A percentile compares a stretch with the other conserved stretches of the same genome.
These are phyloP conservation scores for Aporophyla nigra DNA, from an alignment of 2,888 invertebrate species.

Conservation along the genomic window DNA sequence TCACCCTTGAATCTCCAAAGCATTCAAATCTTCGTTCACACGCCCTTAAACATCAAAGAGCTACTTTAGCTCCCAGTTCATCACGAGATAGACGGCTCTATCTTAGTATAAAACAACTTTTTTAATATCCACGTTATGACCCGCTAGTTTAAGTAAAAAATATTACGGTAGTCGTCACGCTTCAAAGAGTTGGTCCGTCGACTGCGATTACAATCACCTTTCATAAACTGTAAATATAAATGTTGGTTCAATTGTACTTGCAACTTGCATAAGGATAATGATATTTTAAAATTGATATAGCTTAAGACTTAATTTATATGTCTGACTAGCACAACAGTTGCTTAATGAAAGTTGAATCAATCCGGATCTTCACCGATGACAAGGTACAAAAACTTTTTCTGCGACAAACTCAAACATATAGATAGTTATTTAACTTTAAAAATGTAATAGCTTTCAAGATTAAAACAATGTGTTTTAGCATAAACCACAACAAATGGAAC, in stretches of 20 bases:
- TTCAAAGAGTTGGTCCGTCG: conserved; percentile 72
- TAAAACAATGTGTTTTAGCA: not conserved
- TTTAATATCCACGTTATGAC: conserved; percentile 65
- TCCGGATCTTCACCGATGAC: not conserved
- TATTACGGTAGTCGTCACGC: conserved; percentile 75
- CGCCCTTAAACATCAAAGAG: conserved; percentile 38
- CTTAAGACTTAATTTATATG: conserved; percentile 8
- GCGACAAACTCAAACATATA: not conserved
- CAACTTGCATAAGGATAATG: conserved; percentile 30
- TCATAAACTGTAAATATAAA: conserved; percentile 67
- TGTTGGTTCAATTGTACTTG: conserved; percentile 49
- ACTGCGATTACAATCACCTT: conserved; percentile 74
- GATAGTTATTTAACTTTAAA: not conserved
- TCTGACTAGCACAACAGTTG: conserved; percentile 8
- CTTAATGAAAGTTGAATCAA: conserved; percentile 3
- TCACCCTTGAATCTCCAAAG: conserved; percentile 9
- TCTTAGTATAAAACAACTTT: conserved; percentile 63
- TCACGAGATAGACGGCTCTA: conserved; percentile 50
- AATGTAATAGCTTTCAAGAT: not conserved
- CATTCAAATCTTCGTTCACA: conserved; percentile 30
- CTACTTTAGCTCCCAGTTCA: conserved; percentile 35
- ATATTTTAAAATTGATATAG: conserved; percentile 31
- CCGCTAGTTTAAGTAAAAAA: conserved; percentile 71
- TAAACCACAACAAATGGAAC: not conserved
- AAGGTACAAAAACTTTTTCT: not conserved